phyloP scores from a whole-genome alignment of 2,797 vertebrate species.

The Epinephelus malabaricus region DNA sequence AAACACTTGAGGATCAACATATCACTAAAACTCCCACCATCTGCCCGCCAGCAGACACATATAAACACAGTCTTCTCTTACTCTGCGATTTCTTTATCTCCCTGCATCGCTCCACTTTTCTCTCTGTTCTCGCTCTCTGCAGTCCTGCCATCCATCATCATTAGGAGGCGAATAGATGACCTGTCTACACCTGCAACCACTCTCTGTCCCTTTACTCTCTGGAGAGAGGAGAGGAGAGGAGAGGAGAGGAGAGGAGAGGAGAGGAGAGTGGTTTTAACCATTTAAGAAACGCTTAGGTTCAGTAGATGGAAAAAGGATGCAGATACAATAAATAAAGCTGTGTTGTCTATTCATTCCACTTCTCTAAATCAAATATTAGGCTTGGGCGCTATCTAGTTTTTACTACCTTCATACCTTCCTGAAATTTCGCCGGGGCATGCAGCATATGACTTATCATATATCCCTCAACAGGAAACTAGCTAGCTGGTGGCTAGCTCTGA shows the following conservation, averaged over 20 bases:
- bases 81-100: slow-evolving; percentile 72
- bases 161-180: slow-evolving; percentile 80
- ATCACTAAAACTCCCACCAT: slow-evolving; percentile 72
- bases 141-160: slow-evolving; percentile 78
- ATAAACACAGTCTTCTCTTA: slow-evolving; percentile 67
- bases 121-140: slow-evolving; percentile 57
- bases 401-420: too few relatives aligned
- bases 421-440: too few relatives aligned
- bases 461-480: too few relatives aligned
- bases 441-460: too few relatives aligned
- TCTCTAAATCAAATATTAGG: neutral
- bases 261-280: slow-evolving; percentile 1
- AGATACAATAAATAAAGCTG: slow-evolving; percentile 23
- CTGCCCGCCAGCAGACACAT: slow-evolving; percentile 66
- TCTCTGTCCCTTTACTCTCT: slow-evolving; percentile 61
- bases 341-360: neutral
- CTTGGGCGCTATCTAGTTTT: too few relatives aligned
- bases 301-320: slow-evolving; percentile 19
- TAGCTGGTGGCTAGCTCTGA: too few relatives aligned
- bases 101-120: slow-evolving; percentile 64
- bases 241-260: neutral
- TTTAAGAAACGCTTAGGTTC: neutral
- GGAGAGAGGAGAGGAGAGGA: slow-evolving; percentile 8
- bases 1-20: slow-evolving; percentile 71
- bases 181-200: slow-evolving; percentile 74